A percentile compares a stretch with the other conserved stretches of the same genome.
Evolutionary conservation across 2,888 invertebrate genomes (phyloP).

Genomic region (Parnassius mnemosyne): DNA sequence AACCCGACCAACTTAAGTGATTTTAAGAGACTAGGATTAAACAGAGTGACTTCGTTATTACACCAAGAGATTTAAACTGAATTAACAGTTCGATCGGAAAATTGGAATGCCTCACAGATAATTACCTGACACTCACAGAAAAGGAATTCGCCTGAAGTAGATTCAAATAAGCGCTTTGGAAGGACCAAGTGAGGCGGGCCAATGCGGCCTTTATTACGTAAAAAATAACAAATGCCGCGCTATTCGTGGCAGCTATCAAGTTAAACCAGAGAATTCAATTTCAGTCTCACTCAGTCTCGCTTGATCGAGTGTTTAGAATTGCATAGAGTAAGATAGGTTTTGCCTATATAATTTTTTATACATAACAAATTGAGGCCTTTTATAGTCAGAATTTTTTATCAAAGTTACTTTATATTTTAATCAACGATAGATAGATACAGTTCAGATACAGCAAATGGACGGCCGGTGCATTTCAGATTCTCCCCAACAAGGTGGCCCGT

Average conservation of each 20-base stretch:
- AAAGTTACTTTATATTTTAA: slow-evolving; percentile 1
- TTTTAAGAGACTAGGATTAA: slow-evolving; percentile 71
- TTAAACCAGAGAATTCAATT: slow-evolving; percentile 62
- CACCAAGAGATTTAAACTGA: slow-evolving; percentile 80
- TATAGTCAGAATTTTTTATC: neutral
- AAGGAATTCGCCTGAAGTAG: slow-evolving; percentile 76
- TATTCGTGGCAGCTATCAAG: slow-evolving; percentile 58
- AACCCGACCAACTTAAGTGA: slow-evolving; percentile 43
- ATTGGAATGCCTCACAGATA: slow-evolving; percentile 81
- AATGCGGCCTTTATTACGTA: slow-evolving; percentile 53
- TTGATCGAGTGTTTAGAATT: slow-evolving; percentile 44
- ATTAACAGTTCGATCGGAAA: slow-evolving; percentile 80
- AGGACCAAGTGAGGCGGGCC: slow-evolving; percentile 61
- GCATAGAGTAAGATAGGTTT: slow-evolving; percentile 28
- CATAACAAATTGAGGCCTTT: neutral
- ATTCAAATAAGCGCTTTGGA: slow-evolving; percentile 77
- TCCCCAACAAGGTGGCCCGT: too few relatives aligned
- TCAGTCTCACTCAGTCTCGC: slow-evolving; percentile 41
- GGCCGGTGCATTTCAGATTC: too few relatives aligned
- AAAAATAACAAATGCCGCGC: slow-evolving; percentile 61
- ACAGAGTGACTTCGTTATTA: slow-evolving; percentile 69
- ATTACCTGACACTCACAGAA: slow-evolving; percentile 81
- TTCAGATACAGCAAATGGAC: too few relatives aligned
- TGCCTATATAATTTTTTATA: neutral
- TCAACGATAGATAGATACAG: neutral